Evolutionary conservation across 2,888 invertebrate genomes (phyloP).

Genomic region (Hypena proboscidalis): DNA sequence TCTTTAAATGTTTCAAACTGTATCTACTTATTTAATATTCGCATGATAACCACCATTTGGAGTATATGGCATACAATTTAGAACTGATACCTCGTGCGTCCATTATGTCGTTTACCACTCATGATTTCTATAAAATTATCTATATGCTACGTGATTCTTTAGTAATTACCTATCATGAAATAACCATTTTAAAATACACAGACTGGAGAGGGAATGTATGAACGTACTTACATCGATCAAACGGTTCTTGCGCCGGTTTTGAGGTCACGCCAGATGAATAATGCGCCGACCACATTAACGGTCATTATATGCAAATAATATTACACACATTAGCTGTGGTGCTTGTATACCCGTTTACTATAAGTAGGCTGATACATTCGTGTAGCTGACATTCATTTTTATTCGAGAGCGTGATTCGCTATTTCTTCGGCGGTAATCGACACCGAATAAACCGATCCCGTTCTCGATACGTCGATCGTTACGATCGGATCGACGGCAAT

Average conservation of each 20-base stretch:
- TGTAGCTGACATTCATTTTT: conserved; percentile 20
- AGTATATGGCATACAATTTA: conserved; percentile 41
- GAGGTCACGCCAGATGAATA: conserved; percentile 78
- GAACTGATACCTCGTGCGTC: conserved; percentile 29
- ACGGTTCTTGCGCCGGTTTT: conserved; percentile 73
- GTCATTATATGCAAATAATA: conserved; percentile 85
- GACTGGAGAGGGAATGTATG: conserved; percentile 35
- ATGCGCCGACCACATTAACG: conserved; percentile 74
- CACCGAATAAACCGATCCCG: conserved; percentile 24
- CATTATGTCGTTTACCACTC: conserved; percentile 41
- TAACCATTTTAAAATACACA: conserved; percentile 49
- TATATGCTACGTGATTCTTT: conserved; percentile 48
- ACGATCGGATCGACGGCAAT: conserved; percentile 30
- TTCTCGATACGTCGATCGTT: conserved; percentile 13
- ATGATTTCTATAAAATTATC: conserved; percentile 52
- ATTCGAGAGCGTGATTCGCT: conserved; percentile 14
- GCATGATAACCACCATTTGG: conserved; percentile 33
- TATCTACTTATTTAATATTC: conserved; percentile 33
- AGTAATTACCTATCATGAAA: conserved; percentile 49
- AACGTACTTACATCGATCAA: conserved; percentile 64
- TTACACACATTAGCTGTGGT: conserved; percentile 57
- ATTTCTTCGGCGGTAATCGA: conserved; percentile 15
- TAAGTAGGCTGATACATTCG: conserved; percentile 37
- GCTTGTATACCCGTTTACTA: conserved; percentile 38
- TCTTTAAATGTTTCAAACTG: conserved; percentile 12